Percentiles rank a stretch among this genome's conserved stretches.
phyloP scores from a whole-genome alignment of 2,113 vertebrate genomes.

The Mormoops blainvillei region DNA sequence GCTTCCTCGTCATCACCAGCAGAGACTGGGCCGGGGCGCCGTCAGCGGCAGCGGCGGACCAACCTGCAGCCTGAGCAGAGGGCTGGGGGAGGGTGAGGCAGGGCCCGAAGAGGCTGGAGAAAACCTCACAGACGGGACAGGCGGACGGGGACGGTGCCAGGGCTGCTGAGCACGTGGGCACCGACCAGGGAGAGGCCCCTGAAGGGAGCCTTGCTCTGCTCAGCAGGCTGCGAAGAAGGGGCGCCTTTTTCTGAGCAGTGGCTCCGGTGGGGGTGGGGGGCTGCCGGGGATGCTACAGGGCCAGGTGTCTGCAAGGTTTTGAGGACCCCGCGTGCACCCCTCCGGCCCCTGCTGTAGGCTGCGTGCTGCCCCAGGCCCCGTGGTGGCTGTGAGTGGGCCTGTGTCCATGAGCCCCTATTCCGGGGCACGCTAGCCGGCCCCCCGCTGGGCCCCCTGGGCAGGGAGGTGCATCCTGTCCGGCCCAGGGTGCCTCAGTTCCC shows the following conservation, averaged over 20 bases:
- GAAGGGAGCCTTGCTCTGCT: neutral
- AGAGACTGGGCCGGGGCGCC: neutral
- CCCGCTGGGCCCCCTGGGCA: neutral
- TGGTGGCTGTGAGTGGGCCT: neutral
- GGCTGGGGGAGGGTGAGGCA: accelerated
- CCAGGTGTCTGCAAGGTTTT: neutral
- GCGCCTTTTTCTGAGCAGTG: accelerated
- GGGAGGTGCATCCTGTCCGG: neutral
- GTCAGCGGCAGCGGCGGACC: accelerated
- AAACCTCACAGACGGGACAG: neutral
- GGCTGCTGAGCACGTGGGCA: accelerated
- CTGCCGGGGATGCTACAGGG: no score
- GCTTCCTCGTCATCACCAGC: neutral
- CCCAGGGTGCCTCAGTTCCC: slow-evolving; percentile 69
- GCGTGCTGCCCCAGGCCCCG: no score
- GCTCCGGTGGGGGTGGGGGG: no score
- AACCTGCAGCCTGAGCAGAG: neutral
- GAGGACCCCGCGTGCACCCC: neutral
- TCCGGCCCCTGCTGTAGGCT: accelerated
- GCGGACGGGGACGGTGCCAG: neutral
- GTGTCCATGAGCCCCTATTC: neutral
- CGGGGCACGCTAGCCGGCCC: accelerated
- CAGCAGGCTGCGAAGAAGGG: accelerated
- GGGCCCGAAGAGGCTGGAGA: neutral
- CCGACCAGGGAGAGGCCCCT: neutral